phyloP scores from a whole-genome alignment of 1,140 invertebrate species.

The Orchesella cincta region DNA sequence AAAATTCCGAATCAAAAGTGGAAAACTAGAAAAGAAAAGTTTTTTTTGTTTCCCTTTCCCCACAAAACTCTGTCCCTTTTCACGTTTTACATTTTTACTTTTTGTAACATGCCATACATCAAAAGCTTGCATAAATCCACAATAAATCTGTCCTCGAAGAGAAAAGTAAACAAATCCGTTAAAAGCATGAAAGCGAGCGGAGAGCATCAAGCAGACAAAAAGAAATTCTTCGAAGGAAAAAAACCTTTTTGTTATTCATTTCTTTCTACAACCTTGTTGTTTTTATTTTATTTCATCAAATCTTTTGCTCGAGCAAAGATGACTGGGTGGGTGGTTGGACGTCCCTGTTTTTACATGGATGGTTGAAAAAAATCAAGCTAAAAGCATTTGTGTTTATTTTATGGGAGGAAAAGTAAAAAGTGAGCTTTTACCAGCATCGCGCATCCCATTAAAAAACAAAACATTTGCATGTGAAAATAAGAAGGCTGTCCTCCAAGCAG shows the following conservation, averaged over 20 bases:
- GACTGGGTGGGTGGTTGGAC: no score
- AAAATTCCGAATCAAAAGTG: no score
- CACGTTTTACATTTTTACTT: neutral
- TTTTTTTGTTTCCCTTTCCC: neutral
- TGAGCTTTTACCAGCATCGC: no score
- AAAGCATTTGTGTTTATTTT: constrained; percentile 27
- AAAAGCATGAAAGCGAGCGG: neutral
- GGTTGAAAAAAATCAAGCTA: neutral
- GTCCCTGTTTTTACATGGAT: neutral
- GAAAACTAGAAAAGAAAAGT: no score
- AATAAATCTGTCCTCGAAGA: constrained; percentile 13
- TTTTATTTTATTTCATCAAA: neutral
- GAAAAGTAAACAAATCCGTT: constrained; percentile 10
- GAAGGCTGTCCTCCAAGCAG: no score
- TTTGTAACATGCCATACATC: no score
- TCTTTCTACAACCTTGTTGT: neutral
- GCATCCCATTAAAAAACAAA: no score
- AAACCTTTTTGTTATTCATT: neutral
- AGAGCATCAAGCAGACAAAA: no score
- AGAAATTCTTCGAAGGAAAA: neutral
- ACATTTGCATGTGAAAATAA: no score
- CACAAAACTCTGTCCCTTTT: neutral
- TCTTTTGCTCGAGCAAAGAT: no score
- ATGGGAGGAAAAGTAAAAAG: neutral
- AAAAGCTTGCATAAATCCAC: constrained; percentile 16